phyloP scores from a whole-genome alignment of 2,888 invertebrate genomes.

The Heterodera filipjevi region DNA sequence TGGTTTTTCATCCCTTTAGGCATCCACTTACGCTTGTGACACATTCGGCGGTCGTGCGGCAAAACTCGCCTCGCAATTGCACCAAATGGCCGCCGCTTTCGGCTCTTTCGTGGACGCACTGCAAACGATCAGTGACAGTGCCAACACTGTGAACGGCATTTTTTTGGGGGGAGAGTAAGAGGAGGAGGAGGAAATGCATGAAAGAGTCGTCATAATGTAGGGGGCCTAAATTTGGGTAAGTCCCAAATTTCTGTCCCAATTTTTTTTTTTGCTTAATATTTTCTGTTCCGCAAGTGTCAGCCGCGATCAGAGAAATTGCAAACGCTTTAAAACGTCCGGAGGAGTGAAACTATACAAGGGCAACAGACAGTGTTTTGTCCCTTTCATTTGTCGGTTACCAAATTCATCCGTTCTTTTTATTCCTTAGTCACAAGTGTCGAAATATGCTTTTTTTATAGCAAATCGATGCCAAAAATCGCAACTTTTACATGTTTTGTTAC shows the following conservation, averaged over 20 bases:
- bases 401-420: too few species aligned
- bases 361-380: slow-evolving; percentile 14
- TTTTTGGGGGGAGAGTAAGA: neutral
- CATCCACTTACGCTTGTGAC: slow-evolving; percentile 77
- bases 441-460: slow-evolving; percentile 17
- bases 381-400: too few species aligned
- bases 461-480: slow-evolving; percentile 34
- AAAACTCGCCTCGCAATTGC: slow-evolving; percentile 88
- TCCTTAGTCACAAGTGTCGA: too few species aligned
- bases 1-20: slow-evolving; percentile 40
- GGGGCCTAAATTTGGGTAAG: too few species aligned
- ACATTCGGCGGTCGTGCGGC: slow-evolving; percentile 89
- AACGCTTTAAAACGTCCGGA: slow-evolving; percentile 37
- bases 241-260: too few species aligned
- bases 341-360: slow-evolving; percentile 19
- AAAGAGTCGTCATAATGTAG: too few species aligned
- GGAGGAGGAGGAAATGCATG: neutral
- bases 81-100: slow-evolving; percentile 78
- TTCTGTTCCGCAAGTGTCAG: slow-evolving; percentile 82
- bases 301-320: slow-evolving; percentile 70
- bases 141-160: slow-evolving; percentile 83
- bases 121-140: slow-evolving; percentile 96
- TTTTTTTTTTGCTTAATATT: too few species aligned
- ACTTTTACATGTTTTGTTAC: slow-evolving; percentile 68
- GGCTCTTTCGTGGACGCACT: slow-evolving; percentile 93